These are phyloP conservation scores for Bicyclus anynana DNA, from an alignment of 1,140 invertebrate species.

Conservation along the genomic window DNA sequence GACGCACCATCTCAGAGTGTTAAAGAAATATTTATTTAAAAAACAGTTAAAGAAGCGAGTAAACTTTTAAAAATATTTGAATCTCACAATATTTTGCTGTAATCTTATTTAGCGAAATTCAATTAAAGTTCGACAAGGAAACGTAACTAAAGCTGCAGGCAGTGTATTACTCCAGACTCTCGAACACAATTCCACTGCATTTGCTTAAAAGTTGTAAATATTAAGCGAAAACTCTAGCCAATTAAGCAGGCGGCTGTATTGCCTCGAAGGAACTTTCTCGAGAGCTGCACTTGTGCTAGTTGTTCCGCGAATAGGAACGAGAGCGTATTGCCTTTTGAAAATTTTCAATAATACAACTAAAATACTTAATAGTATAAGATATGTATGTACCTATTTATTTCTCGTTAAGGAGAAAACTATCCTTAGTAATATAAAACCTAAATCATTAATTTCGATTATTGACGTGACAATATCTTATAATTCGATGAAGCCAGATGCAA, in stretches of 20 bases:
- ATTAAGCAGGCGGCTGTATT: slow-evolving; percentile 55
- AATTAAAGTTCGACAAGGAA: slow-evolving; percentile 39
- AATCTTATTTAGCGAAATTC: slow-evolving; percentile 20
- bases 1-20: too few relatives aligned
- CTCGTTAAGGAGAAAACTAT: too few relatives aligned
- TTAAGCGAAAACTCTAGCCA: slow-evolving; percentile 62
- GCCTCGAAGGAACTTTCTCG: slow-evolving; percentile 40
- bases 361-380: too few relatives aligned
- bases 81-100: not conserved
- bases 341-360: slow-evolving; percentile 3
- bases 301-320: slow-evolving; percentile 49
- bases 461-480: too few relatives aligned
- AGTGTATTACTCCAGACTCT: slow-evolving; percentile 47
- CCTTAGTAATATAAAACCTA: too few relatives aligned
- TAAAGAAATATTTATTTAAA: too few relatives aligned
- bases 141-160: slow-evolving; percentile 35
- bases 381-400: too few relatives aligned
- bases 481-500: too few relatives aligned
- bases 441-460: too few relatives aligned
- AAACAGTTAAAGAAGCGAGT: too few relatives aligned
- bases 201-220: slow-evolving; percentile 60
- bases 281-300: slow-evolving; percentile 44
- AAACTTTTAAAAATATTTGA: not conserved
- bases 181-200: slow-evolving; percentile 52
- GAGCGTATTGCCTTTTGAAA: slow-evolving; percentile 49